Conservation (phyloP, 2,113 vertebrate genomes). For the Vicugna pacos region DNA sequence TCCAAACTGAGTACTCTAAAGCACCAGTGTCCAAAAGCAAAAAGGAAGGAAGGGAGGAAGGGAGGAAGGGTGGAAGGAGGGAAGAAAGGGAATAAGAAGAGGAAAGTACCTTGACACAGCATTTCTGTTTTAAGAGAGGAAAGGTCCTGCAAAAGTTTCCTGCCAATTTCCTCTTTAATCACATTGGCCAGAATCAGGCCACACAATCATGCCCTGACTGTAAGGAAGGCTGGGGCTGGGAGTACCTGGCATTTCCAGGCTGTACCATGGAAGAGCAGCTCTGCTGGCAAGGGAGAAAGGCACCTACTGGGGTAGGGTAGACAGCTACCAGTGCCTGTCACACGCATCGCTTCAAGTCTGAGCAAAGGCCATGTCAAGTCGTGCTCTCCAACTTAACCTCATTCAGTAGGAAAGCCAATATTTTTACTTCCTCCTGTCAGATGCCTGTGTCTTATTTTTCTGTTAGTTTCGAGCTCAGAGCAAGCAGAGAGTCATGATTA, state of each 20-base stretch:
- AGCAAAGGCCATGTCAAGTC: neutral
- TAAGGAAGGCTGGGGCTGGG: neutral
- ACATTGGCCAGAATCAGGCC: neutral
- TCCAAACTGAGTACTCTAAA: neutral
- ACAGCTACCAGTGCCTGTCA: neutral
- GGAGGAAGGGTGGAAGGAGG: too few species aligned
- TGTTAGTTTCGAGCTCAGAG: neutral
- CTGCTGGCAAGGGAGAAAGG: neutral
- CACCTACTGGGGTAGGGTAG: neutral
- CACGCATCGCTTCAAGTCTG: neutral
- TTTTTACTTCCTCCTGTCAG: conserved; percentile 11
- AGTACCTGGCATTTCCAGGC: neutral
- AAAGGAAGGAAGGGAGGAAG: neutral
- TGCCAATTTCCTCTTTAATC: neutral
- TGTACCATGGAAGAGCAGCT: neutral
- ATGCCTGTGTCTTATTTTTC: neutral
- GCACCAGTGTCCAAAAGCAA: neutral
- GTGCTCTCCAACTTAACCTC: neutral
- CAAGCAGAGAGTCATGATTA: neutral
- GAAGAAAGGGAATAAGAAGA: neutral
- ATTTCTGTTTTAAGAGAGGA: neutral
- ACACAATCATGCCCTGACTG: neutral
- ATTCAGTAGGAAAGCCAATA: neutral
- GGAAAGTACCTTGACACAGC: neutral
- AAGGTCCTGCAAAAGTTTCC: neutral